phyloP scores from a whole-genome alignment of 1,140 invertebrate genomes.

The Caenorhabditis remanei region DNA sequence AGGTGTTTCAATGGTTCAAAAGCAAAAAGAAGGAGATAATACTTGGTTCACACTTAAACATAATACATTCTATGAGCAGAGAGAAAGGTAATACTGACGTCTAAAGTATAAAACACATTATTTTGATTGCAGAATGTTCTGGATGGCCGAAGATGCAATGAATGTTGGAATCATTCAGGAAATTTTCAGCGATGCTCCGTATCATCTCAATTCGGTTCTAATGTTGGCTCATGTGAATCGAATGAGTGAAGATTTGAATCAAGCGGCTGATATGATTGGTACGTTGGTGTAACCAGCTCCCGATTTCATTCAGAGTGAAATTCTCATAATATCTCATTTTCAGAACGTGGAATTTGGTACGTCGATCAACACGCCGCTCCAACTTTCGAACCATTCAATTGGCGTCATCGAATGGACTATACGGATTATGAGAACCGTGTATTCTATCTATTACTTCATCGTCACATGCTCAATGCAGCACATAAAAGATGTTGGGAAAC shows the following conservation, averaged over 20 bases:
- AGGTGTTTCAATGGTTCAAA: slow-evolving; percentile 32
- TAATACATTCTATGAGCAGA: not conserved
- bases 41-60: slow-evolving; percentile 3
- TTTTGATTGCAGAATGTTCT: slow-evolving; percentile 2
- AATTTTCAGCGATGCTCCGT: not conserved
- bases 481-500: slow-evolving; percentile 60
- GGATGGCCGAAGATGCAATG: not conserved
- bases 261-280: slow-evolving; percentile 55
- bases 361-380: slow-evolving; percentile 47
- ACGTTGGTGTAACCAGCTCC: not conserved
- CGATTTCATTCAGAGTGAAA: not conserved
- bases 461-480: slow-evolving; percentile 51
- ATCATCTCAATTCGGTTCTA: slow-evolving; percentile 59
- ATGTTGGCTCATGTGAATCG: slow-evolving; percentile 50
- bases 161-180: slow-evolving; percentile 17
- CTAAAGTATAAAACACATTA: not conserved
- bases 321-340: not conserved
- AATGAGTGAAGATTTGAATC: slow-evolving; percentile 61
- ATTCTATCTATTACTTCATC: slow-evolving; percentile 62
- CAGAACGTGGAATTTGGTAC: slow-evolving; percentile 62
- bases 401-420: slow-evolving; percentile 52
- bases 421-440: slow-evolving; percentile 57
- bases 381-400: slow-evolving; percentile 39
- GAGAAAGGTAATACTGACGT: not conserved
- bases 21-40: not conserved